Evolutionary conservation across 2,888 invertebrate species (phyloP).

Genomic region (Rhopalosiphum nymphaeae): DNA sequence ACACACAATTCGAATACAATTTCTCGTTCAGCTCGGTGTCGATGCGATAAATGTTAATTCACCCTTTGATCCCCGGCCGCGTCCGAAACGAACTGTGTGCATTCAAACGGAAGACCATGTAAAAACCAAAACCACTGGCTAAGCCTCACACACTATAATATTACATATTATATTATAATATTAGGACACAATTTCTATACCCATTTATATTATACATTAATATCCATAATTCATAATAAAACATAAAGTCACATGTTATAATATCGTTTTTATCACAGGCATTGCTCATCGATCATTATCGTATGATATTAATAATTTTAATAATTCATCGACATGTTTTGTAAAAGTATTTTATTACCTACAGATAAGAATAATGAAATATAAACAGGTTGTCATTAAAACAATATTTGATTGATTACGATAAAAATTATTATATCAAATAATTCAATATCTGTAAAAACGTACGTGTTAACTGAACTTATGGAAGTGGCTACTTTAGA

Average conservation of each 20-base stretch:
- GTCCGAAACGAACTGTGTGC: not conserved
- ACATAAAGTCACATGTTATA: not conserved
- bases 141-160: not conserved
- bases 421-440: not conserved
- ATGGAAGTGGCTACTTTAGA: not conserved
- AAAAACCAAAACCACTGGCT: not conserved
- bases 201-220: not conserved
- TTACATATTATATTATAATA: not conserved
- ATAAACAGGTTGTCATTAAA: not conserved
- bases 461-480: not conserved
- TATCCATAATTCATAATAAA: not conserved
- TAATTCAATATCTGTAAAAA: not conserved
- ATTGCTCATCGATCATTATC: not conserved
- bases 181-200: not conserved
- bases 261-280: not conserved
- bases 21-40: not conserved
- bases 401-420: not conserved
- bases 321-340: not conserved
- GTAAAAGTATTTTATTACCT: not conserved
- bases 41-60: not conserved
- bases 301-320: not conserved
- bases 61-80: not conserved
- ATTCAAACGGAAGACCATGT: not conserved
- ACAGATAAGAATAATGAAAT: not conserved
- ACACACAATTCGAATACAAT: not conserved